Conservation (phyloP, 2,797 vertebrate genomes). For the Gymnoscopelus braueri region DNA sequence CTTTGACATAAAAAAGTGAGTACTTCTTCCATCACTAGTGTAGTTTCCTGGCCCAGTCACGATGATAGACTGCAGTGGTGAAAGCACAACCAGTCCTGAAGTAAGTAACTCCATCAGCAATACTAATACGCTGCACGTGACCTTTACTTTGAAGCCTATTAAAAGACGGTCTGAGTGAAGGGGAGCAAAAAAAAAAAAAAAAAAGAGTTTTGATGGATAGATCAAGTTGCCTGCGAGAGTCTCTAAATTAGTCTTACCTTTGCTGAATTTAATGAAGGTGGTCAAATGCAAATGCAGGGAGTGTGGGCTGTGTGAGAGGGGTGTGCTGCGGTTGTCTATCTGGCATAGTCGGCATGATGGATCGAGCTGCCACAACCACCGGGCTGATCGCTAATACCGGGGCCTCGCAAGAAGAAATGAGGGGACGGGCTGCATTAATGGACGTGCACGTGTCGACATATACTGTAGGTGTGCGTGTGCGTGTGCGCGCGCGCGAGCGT, state of each 20-base stretch:
- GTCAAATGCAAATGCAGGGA: constrained; percentile 68
- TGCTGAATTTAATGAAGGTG: constrained; percentile 74
- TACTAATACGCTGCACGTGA: constrained; percentile 52
- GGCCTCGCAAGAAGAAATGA: constrained; percentile 52
- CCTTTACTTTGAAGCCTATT: constrained; percentile 72
- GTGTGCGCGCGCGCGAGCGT: constrained; percentile 19
- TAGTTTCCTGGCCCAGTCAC: background rate
- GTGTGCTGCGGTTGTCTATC: constrained; percentile 58
- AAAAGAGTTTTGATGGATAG: constrained; percentile 64
- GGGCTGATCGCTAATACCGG: constrained; percentile 66
- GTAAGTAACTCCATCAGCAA: constrained; percentile 58
- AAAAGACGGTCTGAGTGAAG: constrained; percentile 49
- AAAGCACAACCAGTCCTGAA: constrained; percentile 44
- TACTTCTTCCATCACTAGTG: background rate
- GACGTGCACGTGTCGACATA: background rate
- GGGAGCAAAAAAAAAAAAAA: constrained; percentile 3
- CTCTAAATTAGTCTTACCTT: constrained; percentile 70
- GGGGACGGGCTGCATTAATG: constrained; percentile 58
- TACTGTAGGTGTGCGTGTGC: constrained; percentile 11
- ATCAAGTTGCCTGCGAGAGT: constrained; percentile 58
- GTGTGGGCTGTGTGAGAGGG: constrained; percentile 58
- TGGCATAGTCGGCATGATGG: constrained; percentile 66
- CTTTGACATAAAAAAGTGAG: background rate
- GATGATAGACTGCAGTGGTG: constrained; percentile 28
- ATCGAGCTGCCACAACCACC: constrained; percentile 68